phyloP scores from a whole-genome alignment of 2,797 vertebrate genomes.

The Tenualosa ilisha region DNA sequence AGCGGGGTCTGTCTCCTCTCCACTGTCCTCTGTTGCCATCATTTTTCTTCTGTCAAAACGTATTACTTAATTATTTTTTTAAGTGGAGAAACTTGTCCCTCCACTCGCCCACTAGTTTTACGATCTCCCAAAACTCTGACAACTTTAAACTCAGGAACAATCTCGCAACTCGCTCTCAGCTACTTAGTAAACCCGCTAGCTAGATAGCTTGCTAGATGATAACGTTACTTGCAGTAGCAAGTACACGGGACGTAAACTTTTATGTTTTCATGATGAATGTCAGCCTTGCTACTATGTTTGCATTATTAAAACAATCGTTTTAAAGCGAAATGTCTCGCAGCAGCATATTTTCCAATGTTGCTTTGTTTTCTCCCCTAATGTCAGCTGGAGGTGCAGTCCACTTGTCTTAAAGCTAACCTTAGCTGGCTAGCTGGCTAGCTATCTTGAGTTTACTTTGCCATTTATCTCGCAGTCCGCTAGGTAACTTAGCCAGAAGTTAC shows the following conservation, averaged over 20 bases:
- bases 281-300: neutral
- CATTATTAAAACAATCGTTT: neutral
- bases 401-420: conserved; percentile 6
- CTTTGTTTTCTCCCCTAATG: neutral
- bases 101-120: neutral
- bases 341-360: neutral
- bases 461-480: neutral
- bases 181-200: conserved; percentile 25
- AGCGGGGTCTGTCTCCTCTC: conserved; percentile 65
- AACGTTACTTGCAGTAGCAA: neutral
- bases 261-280: conserved; percentile 29
- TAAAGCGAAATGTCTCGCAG: neutral
- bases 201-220: conserved; percentile 11
- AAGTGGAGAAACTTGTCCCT: neutral
- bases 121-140: neutral
- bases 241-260: conserved; percentile 15
- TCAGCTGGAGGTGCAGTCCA: neutral
- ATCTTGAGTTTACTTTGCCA: conserved; percentile 22
- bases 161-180: neutral
- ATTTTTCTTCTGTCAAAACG: conserved; percentile 49
- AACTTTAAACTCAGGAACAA: neutral
- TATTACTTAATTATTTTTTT: conserved; percentile 7
- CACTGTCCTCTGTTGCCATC: conserved; percentile 76
- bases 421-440: conserved; percentile 3
- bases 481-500: conserved; percentile 14